Conservation (phyloP, 1,140 invertebrate species). For the Achatina immaculata region DNA sequence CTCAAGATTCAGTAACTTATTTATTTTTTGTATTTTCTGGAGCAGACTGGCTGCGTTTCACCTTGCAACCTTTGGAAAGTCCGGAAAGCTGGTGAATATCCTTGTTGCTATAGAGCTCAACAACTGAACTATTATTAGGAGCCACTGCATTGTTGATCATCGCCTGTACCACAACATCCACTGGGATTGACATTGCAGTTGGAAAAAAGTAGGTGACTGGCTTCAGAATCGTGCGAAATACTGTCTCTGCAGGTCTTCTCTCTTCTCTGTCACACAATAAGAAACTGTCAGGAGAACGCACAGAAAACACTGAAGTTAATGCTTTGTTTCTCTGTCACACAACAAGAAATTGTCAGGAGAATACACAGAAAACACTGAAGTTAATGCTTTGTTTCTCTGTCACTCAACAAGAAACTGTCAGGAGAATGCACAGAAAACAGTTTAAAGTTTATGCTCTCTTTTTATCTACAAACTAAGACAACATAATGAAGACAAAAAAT, state of each 20-base stretch:
- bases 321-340: conserved; percentile 52
- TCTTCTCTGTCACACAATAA: conserved; percentile 65
- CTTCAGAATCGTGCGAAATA: conserved; percentile 57
- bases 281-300: conserved; percentile 52
- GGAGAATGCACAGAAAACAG: neutral
- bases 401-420: conserved; percentile 63
- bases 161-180: conserved; percentile 58
- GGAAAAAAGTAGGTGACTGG: conserved; percentile 65
- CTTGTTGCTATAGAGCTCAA: conserved; percentile 65
- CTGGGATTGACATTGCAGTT: conserved; percentile 64
- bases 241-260: conserved; percentile 58
- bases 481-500: neutral
- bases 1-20: neutral
- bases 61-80: conserved; percentile 42
- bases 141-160: conserved; percentile 64
- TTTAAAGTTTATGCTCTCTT: neutral
- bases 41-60: conserved; percentile 22
- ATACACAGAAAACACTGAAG: neutral
- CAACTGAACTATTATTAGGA: conserved; percentile 26
- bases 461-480: conserved; percentile 28
- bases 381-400: conserved; percentile 47
- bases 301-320: neutral
- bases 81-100: conserved; percentile 64
- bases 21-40: conserved; percentile 35
- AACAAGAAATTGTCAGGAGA: conserved; percentile 59